Evolutionary conservation across 2,888 invertebrate species (phyloP).

Genomic region (Ormyrus thymus): DNA sequence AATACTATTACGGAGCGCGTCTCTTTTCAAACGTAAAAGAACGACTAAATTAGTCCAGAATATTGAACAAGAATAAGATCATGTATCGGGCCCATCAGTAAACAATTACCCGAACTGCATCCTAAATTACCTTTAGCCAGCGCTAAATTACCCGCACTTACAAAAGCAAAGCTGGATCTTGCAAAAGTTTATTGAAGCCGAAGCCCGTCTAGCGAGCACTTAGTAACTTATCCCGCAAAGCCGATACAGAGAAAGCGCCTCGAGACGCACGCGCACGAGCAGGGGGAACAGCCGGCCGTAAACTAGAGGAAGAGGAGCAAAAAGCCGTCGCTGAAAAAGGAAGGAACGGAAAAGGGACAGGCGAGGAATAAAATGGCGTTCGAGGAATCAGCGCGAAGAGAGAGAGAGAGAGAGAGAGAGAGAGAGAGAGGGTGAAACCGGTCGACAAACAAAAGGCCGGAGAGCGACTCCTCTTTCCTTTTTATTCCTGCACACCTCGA

Average conservation of each 20-base stretch:
- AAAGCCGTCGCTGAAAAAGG: slow-evolving; percentile 45
- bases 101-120: too few relatives aligned
- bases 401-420: slow-evolving; percentile 19
- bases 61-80: too few relatives aligned
- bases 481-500: neutral
- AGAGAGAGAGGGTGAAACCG: slow-evolving; percentile 53
- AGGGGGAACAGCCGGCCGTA: neutral
- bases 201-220: neutral
- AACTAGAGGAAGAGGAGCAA: neutral
- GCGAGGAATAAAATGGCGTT: slow-evolving; percentile 46
- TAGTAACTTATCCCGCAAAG: slow-evolving; percentile 28
- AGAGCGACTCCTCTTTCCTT: slow-evolving; percentile 16
- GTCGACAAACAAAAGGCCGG: slow-evolving; percentile 52
- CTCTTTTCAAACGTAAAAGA: too few relatives aligned
- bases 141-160: too few relatives aligned
- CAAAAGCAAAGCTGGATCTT: neutral
- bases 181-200: slow-evolving; percentile 10
- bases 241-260: slow-evolving; percentile 15
- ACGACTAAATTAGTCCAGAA: too few relatives aligned
- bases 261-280: neutral
- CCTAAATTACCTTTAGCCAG: neutral
- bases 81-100: too few relatives aligned
- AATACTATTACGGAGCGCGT: too few relatives aligned
- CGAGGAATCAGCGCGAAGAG: slow-evolving; percentile 44
- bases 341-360: slow-evolving; percentile 37